These are phyloP conservation scores for Cremastinae sp. DNA, from an alignment of 2,888 invertebrate species.

Conservation along the genomic window DNA sequence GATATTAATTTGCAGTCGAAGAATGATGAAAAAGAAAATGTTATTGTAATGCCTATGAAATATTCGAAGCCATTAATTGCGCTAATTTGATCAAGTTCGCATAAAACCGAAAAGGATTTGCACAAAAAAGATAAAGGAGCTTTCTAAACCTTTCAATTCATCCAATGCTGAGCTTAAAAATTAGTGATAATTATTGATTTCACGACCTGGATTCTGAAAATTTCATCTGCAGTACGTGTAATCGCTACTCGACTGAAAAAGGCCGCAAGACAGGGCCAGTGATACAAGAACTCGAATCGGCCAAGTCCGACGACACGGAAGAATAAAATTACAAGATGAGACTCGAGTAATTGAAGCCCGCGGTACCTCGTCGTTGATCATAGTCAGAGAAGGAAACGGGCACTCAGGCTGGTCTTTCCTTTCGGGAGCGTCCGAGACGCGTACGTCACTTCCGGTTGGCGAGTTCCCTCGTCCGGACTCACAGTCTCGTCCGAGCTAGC, in stretches of 20 bases:
- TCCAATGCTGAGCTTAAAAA: no score
- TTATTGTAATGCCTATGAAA: not conserved
- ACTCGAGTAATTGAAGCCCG: conserved; percentile 49
- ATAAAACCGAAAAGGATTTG: no score
- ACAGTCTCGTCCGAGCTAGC: conserved; percentile 25
- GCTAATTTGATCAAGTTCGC: no score
- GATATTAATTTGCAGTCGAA: not conserved
- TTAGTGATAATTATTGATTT: no score
- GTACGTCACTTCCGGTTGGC: conserved; percentile 48
- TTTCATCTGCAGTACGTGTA: no score
- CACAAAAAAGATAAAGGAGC: no score
- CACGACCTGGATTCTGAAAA: no score
- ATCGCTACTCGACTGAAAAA: not conserved
- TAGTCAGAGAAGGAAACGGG: conserved; percentile 52
- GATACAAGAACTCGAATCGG: conserved; percentile 1
- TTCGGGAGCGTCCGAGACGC: conserved; percentile 50
- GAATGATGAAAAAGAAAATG: not conserved
- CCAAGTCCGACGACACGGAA: conserved; percentile 33
- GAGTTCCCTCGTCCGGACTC: conserved; percentile 32
- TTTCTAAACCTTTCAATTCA: no score
- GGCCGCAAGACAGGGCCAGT: not conserved
- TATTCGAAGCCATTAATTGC: no score
- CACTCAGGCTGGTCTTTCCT: conserved; percentile 54
- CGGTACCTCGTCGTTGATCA: conserved; percentile 26
- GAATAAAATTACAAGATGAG: conserved; percentile 57